Percentiles rank a stretch among this genome's conserved stretches.
Evolutionary conservation across 2,113 vertebrate species (phyloP).

Genomic region (Leptobrachium ailaonicum): DNA sequence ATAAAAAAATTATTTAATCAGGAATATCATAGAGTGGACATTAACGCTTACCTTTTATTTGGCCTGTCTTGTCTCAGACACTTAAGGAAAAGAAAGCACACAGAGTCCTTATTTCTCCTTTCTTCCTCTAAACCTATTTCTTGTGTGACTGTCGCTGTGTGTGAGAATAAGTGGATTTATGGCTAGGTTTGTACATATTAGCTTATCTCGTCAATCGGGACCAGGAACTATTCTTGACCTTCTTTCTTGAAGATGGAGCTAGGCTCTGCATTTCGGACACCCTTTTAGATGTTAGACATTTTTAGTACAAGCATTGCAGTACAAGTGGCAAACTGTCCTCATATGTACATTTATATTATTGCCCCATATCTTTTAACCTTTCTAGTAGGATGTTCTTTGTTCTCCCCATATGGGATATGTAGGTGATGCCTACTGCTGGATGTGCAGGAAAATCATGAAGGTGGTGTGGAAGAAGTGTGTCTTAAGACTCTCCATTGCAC

Average conservation of each 20-base stretch:
- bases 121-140: not conserved
- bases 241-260: not conserved
- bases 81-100: not conserved
- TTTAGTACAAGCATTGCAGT: no score
- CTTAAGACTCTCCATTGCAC: not conserved
- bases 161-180: not conserved
- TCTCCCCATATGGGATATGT: not conserved
- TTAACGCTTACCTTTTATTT: not conserved
- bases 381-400: no score
- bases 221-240: constrained; percentile 18
- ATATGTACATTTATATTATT: no score
- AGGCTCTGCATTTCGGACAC: not conserved
- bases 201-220: constrained; percentile 30
- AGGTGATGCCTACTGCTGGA: no score
- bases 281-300: no score
- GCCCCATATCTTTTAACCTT: no score
- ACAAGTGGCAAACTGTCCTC: no score
- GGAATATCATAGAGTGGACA: not conserved
- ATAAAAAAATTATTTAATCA: not conserved
- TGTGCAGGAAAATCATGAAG: not conserved
- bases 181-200: not conserved
- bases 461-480: not conserved
- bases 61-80: not conserved
- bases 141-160: constrained; percentile 3
- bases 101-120: not conserved